These are phyloP conservation scores for Sterrhoptilus dennistouni DNA, from an alignment of 2,113 vertebrate genomes.

Conservation along the genomic window DNA sequence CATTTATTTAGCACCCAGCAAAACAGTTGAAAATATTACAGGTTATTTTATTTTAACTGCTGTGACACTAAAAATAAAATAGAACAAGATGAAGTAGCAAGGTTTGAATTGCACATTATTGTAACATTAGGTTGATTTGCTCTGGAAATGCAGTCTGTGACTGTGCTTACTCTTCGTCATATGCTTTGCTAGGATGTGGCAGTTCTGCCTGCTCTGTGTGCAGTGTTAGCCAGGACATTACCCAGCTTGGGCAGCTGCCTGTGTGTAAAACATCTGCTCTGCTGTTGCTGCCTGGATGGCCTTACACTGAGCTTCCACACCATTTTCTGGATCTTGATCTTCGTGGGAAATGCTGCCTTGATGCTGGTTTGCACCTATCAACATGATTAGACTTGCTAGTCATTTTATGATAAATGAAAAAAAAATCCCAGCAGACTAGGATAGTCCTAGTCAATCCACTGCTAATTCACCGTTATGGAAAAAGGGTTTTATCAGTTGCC, in stretches of 20 bases:
- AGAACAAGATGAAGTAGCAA: background rate
- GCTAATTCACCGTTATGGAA: background rate
- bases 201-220: background rate
- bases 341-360: background rate
- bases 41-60: background rate
- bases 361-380: background rate
- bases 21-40: background rate
- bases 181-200: background rate
- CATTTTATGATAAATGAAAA: background rate
- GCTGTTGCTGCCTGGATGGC: background rate
- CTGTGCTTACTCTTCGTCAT: background rate
- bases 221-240: background rate
- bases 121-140: background rate
- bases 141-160: background rate
- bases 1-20: background rate
- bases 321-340: background rate
- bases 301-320: background rate
- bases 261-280: background rate
- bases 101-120: background rate
- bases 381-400: background rate
- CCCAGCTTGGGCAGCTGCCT: background rate
- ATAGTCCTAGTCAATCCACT: background rate
- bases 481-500: background rate
- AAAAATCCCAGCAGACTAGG: background rate
- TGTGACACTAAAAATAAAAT: background rate